Evolutionary conservation across 1,140 invertebrate genomes (phyloP).

Genomic region (Sitobion miscanthi): DNA sequence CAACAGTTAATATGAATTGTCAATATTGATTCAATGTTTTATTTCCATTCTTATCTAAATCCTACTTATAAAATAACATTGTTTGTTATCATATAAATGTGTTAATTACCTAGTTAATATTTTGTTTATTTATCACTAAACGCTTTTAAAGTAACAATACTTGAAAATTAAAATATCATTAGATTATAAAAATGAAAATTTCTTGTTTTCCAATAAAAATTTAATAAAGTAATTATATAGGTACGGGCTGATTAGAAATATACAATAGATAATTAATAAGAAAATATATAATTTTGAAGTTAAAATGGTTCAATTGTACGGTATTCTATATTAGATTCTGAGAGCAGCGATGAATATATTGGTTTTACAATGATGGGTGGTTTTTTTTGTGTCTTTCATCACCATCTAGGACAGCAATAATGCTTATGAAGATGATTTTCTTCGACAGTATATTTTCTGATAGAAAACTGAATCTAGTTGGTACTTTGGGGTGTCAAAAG

Average conservation of each 20-base stretch:
- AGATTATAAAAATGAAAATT: not conserved
- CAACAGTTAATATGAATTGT: not conserved
- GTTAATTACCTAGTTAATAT: not conserved
- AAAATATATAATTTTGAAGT: not conserved
- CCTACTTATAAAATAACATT: not conserved
- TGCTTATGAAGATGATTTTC: too few relatives aligned
- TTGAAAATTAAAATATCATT: constrained; percentile 15
- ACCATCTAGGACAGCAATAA: too few relatives aligned
- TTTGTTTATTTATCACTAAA: not conserved
- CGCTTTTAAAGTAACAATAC: not conserved
- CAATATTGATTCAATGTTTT: constrained; percentile 29
- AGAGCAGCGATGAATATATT: too few relatives aligned
- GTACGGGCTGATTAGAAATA: not conserved
- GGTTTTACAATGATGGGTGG: too few relatives aligned
- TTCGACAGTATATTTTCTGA: too few relatives aligned
- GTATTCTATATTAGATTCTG: too few relatives aligned
- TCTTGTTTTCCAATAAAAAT: constrained; percentile 6
- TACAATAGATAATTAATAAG: not conserved
- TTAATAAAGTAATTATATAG: not conserved
- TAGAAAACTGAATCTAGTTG: too few relatives aligned
- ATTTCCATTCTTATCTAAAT: constrained; percentile 27
- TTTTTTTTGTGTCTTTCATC: too few relatives aligned
- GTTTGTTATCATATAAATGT: constrained; percentile 20
- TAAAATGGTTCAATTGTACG: not conserved
- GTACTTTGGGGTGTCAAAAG: too few relatives aligned